Percentiles rank a stretch among this genome's conserved stretches.
phyloP scores from a whole-genome alignment of 2,888 invertebrate genomes.

The Rhorus exstirpatorius region DNA sequence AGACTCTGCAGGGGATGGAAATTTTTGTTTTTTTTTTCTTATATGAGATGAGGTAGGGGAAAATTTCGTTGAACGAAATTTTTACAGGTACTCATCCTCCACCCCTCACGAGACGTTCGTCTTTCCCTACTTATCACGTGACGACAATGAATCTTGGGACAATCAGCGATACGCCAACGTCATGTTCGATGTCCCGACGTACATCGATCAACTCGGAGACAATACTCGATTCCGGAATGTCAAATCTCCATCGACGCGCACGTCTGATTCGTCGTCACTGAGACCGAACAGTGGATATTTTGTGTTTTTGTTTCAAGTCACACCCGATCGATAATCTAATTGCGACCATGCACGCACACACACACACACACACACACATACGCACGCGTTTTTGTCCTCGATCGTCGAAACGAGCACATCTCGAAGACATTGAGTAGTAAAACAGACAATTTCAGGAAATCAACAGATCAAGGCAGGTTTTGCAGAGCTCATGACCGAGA shows the following conservation, averaged over 20 bases:
- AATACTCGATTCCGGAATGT: conserved; percentile 71
- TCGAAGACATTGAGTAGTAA: neutral
- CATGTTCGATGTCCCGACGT: conserved; percentile 75
- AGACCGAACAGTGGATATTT: neutral
- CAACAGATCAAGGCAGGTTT: neutral
- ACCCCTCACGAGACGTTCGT: conserved; percentile 80
- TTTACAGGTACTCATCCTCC: conserved; percentile 79
- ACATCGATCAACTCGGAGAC: conserved; percentile 78
- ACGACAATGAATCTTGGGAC: conserved; percentile 70
- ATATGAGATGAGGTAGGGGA: conserved; percentile 13
- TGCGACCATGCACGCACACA: neutral
- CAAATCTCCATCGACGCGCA: conserved; percentile 77
- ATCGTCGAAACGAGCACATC: neutral
- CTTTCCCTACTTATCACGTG: conserved; percentile 79
- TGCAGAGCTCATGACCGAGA: neutral
- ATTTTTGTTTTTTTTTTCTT: no score
- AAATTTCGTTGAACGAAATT: conserved; percentile 51
- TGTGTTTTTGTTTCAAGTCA: neutral
- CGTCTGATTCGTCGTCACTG: conserved; percentile 79
- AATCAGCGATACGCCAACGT: conserved; percentile 72
- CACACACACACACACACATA: neutral
- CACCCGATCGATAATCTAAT: conserved; percentile 6
- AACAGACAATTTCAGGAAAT: neutral
- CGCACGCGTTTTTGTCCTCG: neutral
- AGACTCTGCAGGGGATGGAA: neutral